Conservation (phyloP, 1,140 invertebrate genomes). For the Zaprionus taronus region DNA sequence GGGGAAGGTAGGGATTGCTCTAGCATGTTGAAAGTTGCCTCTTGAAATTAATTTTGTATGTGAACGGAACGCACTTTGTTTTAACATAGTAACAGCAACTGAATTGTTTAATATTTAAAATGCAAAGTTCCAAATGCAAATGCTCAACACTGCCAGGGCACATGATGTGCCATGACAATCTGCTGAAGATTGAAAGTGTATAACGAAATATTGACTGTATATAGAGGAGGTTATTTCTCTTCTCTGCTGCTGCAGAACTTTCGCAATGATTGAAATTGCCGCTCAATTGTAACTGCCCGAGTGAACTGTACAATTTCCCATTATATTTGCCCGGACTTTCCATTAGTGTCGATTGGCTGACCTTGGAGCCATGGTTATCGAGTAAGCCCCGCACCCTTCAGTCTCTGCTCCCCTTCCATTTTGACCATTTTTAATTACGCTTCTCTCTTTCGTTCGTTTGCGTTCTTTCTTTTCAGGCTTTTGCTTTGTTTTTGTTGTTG, state of each 20-base stretch:
- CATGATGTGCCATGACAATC: background rate
- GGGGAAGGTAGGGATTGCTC: background rate
- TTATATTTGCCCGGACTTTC: conserved; percentile 19
- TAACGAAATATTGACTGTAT: background rate
- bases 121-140: conserved; percentile 26
- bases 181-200: background rate
- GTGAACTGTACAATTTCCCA: conserved; percentile 1
- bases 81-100: conserved; percentile 11
- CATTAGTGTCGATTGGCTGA: conserved; percentile 64
- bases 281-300: background rate
- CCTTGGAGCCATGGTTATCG: conserved; percentile 47
- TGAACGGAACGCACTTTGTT: conserved; percentile 46
- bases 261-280: background rate
- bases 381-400: too few species aligned
- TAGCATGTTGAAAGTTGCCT: conserved; percentile 46
- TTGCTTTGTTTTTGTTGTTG: conserved; percentile 13
- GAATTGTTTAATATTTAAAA: conserved; percentile 46
- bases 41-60: conserved; percentile 73
- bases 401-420: background rate
- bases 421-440: conserved; percentile 63
- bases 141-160: background rate
- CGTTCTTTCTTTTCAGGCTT: background rate
- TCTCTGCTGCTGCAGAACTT: background rate
- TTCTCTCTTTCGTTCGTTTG: conserved; percentile 24
- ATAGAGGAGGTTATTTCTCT: background rate